A percentile compares a stretch with the other conserved stretches of the same genome.
Evolutionary conservation across 2,113 vertebrate species (phyloP).

Genomic region (Oxyura jamaicensis): DNA sequence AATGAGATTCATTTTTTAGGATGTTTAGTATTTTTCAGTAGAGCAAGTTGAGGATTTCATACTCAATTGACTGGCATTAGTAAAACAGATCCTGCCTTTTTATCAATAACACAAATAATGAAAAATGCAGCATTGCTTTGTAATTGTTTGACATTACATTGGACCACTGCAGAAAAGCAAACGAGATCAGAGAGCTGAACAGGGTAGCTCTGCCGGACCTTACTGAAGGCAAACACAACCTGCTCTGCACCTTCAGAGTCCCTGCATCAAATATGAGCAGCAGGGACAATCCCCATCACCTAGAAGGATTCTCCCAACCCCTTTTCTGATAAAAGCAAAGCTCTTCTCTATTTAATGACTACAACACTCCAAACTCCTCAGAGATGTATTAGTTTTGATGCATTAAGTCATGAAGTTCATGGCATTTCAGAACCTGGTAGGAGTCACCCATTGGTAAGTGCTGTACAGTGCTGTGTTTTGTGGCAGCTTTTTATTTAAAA

Average conservation of each 20-base stretch:
- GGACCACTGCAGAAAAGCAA: neutral
- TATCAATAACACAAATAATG: neutral
- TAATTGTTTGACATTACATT: neutral
- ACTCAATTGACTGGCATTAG: neutral
- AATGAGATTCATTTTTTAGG: neutral
- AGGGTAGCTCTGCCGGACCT: no score
- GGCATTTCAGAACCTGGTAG: neutral
- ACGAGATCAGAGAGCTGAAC: neutral
- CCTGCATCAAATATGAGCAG: accelerated
- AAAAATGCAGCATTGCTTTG: neutral
- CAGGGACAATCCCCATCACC: neutral
- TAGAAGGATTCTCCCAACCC: accelerated
- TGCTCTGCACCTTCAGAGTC: neutral
- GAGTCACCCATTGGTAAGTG: neutral
- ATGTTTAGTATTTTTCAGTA: neutral
- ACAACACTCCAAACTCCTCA: neutral
- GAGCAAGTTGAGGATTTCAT: neutral
- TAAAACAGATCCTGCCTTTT: neutral
- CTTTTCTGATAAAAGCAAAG: neutral
- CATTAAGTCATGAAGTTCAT: neutral
- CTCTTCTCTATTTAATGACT: accelerated
- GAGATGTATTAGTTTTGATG: neutral
- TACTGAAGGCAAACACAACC: accelerated
- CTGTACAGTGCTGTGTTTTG: neutral
- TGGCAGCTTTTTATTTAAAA: neutral